Base-by-base conservation (phyloP, 2,888 invertebrate species). In the Automeris io region DNA sequence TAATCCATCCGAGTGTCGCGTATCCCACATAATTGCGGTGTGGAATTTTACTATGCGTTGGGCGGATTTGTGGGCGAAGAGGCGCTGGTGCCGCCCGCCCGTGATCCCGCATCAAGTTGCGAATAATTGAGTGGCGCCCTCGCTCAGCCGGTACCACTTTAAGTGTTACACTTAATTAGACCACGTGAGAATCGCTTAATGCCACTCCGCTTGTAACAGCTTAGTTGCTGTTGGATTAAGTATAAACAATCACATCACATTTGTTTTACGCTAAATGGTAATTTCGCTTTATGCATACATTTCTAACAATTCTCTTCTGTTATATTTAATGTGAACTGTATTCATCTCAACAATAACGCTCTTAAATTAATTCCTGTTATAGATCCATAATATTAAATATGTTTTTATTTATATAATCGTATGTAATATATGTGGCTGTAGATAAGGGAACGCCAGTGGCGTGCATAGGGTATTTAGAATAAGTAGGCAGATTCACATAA, bases 71-170 rank as follows among this genome's bases (percentile, higher is more conserved):
- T 54, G 66, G 36, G 18, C 31, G 39, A 26, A 6, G 25, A 26
- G 8, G 16, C 16, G 32, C 16, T 8, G 35, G 26, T 25, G 25
- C 26, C 24, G 40, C 33, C 41, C 43, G 52, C 37, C 48, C 80
- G 78, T 82, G 83, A 79, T 75, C 78, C 60, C 71, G 82, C 82
- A 82, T 82, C 79, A 55, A 66, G 72, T 75, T 70, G 68, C 74
- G 69, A 73, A 79, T 83, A 85, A 83, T 83, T 77, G 71, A 80
- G 79, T 67, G 66, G 63, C 63, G 55, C 66, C 71, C 73, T 59
- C 64, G 43, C 65, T 58, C 67, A 54, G 50, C 64, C 65, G 52
- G 52, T 60, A 49, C 52, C 56, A 53, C 61, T 59, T 59, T 71
- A 72, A 77, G 77, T 72, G 71, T 73, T 65, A 61, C 72, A 67